Evolutionary conservation across 2,888 invertebrate species (phyloP).

Genomic region (Muscina levida): DNA sequence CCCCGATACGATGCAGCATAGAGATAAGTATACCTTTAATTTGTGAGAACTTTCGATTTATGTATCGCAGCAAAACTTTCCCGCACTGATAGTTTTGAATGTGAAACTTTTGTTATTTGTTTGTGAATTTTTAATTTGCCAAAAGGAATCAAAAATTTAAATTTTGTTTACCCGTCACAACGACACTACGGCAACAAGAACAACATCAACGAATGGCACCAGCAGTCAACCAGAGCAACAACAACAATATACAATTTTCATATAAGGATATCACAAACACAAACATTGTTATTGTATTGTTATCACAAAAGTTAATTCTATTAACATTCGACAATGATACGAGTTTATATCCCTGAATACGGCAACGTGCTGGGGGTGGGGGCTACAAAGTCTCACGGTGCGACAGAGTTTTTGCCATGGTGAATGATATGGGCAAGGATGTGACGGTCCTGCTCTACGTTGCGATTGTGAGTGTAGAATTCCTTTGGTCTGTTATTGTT

Average conservation of each 20-base stretch:
- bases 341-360: background rate
- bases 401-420: too few relatives aligned
- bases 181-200: too few relatives aligned
- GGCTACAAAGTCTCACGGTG: too few relatives aligned
- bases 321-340: slow-evolving; percentile 42
- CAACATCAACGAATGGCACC: slow-evolving; percentile 8
- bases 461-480: slow-evolving; percentile 16
- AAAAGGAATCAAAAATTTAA: slow-evolving; percentile 49
- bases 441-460: too few relatives aligned
- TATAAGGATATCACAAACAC: slow-evolving; percentile 36
- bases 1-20: too few relatives aligned
- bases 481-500: slow-evolving; percentile 4
- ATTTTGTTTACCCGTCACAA: slow-evolving; percentile 41
- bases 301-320: slow-evolving; percentile 53
- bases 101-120: slow-evolving; percentile 1
- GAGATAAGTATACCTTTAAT: too few relatives aligned
- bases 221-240: slow-evolving; percentile 14
- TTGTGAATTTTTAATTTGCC: slow-evolving; percentile 35
- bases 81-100: background rate
- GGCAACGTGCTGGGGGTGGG: too few relatives aligned
- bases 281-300: slow-evolving; percentile 16
- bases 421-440: too few relatives aligned
- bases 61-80: background rate
- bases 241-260: slow-evolving; percentile 12
- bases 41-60: background rate